Evolutionary conservation across 1,140 invertebrate genomes (phyloP), one percentile per base, ranked within the genome.

Genomic region (Papilio aristodemus): DNA sequence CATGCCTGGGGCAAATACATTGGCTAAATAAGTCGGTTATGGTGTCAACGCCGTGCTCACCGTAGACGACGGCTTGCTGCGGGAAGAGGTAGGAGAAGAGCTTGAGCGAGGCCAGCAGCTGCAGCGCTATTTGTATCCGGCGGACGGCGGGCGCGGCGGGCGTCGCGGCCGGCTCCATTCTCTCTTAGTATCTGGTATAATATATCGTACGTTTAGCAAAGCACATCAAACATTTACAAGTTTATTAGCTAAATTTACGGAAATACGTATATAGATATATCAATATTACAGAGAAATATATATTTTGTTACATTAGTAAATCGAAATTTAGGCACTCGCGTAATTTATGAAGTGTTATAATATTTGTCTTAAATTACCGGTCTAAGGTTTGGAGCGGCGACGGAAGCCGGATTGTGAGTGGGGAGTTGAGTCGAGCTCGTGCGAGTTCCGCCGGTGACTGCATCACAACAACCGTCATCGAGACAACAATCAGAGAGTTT

Each of bases 71-170:
- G n/a, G 68, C 71, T 10, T 70, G 66, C 9, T 57, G 63, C 7
- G 68, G 68, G 46, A 68, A 73, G n/a, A 70, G 64, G 50, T 68
- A 63, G 4, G 68, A 38, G 27, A 69, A 70, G 22, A 73, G 64
- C 14, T 38, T 22, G 7, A 73, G 57, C 14, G 64, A 66, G 0
- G 68, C 36, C 19, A 69, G 68, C 57, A 73, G 58, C 22, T 38
- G 27, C 17, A 73, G 58, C 10, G 64, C 68, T 13, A 60, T 54
- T 39, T 73, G 71, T 62, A 54, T 14, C 6, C 67, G 11, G 6
- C 36, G 14, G n/a, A 70, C 22, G 39, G 36, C 36, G 14, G 68
- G 67, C 4, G 38, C 41, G 1, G 36, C 10, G 5, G 43, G 17
- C 43, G 27, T 1, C 14, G 36, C 10, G 5, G 43, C 13, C 43